Evolutionary conservation across 2,113 vertebrate species (phyloP), one percentile per base, ranked within the genome.

Genomic region (Lophochroa leadbeateri): DNA sequence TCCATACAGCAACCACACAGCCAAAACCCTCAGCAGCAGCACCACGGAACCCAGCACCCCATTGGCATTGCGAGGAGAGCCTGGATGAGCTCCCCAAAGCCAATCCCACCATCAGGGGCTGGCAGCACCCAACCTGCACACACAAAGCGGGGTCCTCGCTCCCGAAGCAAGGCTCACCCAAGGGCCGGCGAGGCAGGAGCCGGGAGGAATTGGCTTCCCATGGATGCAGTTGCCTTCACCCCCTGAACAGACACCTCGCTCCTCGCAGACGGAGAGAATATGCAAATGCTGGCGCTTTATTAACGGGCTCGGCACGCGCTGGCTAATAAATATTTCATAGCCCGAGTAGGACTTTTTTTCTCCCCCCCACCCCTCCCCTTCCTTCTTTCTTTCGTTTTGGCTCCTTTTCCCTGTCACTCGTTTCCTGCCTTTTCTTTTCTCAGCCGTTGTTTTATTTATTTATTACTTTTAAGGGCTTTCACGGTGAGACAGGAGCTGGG

Each of bases 221-320:
- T 7, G 31, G 72, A 18, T 8, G 11, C 33, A 5, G 33, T 82
- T 35, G 79, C 82, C 78, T 57, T 83, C 89, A 17, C 88, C 71
- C 77, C 93, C 80, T 27, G 55, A 92, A 76, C 75, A 87, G 83
- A 71, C 92, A 88, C 88, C 83, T 92, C 50, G 8, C 52, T 84
- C 86, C 82, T 83, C 8, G 7, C 88, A 31, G 39, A 82, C 55
- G 6, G 96, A 60, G 71, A 50, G 69, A 84, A 95, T 88, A 97
- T 97, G 95, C 96, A 96, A 96, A 97, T 96, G 86, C 70, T 37
- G 37, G 37, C 8, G 37, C 37, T 37, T 37, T 37, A 37, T 37
- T 37, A 37, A 37, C 37, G 37, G 37, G 37, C 37, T 37, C 37
- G 37, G 37, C 37, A 37, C 37, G 37, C 37, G 37, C 37, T 37